Evolutionary conservation across 2,888 invertebrate species (phyloP), one percentile per base, ranked within the genome.

Genomic region (Netelia inedita): DNA sequence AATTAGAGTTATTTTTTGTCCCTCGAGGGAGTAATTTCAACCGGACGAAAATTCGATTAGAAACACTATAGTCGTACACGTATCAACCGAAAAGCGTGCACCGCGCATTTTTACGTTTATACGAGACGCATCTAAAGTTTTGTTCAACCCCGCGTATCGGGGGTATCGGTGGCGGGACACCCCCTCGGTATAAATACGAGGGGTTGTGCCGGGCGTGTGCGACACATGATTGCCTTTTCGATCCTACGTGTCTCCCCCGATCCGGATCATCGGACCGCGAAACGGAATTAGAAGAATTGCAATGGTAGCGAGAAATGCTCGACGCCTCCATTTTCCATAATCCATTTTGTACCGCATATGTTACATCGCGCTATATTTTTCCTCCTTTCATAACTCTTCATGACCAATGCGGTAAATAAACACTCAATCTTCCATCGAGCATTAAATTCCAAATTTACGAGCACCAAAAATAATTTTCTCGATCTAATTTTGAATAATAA

Each of bases 11-110:
- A 16, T 63, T 71, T 76, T 28, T 55, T 53, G 19, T 57, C 78
- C 81, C 75, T 65, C 71, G 66, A 72, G 83, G 85, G 82, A 86
- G 57, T 65, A 79, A 69, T 74, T 82, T 74, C 83, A 50, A 83
- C 85, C 83, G 83, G 86, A 81, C 72, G 82, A 68, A 90, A 90
- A 89, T 91, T 89, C 86, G 90, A 92, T 91, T 86, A 90, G 90
- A 90, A 89, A 91, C 89, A 91, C 90, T 89, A 89, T 89, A 89
- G 86, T 88, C 85, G 14, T 16, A 79, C 84, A 87, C 82, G 72
- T 59, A 50, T 9, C 14, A 28, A 28, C 28, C 28, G 5, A 21
- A 9, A 43, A 61, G 71, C 57, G 50, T 78, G 50, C 41, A 65
- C 43, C 63, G 23, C 69, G 55, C 68, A 53, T 79, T 61, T 68